These are phyloP conservation scores for Eublepharis macularius DNA, from an alignment of 2,113 vertebrate genomes.

Conservation along the genomic window DNA sequence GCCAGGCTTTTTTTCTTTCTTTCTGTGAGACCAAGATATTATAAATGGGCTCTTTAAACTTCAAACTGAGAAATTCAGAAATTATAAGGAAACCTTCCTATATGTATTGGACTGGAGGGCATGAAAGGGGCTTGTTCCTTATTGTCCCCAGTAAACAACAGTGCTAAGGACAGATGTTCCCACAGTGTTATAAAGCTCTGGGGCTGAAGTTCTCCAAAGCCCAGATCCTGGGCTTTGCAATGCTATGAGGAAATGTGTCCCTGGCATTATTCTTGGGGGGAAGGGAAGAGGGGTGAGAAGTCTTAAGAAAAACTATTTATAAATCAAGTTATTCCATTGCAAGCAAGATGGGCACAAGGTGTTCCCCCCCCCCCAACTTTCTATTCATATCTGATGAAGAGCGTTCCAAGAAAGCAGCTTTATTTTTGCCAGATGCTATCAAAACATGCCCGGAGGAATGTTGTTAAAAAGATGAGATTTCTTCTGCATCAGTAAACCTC, in stretches of 20 bases:
- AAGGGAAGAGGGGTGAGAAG: too few species aligned
- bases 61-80: too few species aligned
- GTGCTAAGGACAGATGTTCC: too few species aligned
- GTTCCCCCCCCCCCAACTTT: background rate
- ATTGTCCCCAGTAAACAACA: too few species aligned
- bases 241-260: too few species aligned
- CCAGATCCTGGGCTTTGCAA: too few species aligned
- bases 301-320: background rate
- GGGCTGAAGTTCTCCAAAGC: too few species aligned
- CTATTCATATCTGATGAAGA: slow-evolving; percentile 8
- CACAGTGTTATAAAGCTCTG: too few species aligned
- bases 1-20: background rate
- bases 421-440: background rate
- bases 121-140: too few species aligned
- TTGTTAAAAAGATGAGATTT: background rate
- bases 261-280: too few species aligned
- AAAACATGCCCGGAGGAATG: background rate
- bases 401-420: background rate
- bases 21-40: background rate
- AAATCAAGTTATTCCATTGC: background rate
- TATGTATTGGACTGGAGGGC: too few species aligned
- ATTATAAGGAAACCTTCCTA: background rate
- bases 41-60: too few species aligned
- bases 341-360: background rate
- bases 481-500: background rate